Evolutionary conservation across 1,140 invertebrate genomes (phyloP).

Genomic region (Pomacea maculata): DNA sequence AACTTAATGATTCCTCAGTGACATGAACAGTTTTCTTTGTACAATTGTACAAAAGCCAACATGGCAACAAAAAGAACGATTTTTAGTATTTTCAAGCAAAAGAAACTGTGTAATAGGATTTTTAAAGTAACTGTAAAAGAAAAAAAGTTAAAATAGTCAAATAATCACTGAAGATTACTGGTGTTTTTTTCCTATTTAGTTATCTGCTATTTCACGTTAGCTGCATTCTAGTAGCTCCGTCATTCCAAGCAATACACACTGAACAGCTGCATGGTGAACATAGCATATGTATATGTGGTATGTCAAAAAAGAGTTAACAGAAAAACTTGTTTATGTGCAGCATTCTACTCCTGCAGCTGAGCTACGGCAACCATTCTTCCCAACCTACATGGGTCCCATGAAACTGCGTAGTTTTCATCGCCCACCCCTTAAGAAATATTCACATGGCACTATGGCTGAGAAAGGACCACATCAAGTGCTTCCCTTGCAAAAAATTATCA

Average conservation of each 20-base stretch:
- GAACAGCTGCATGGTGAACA: too few relatives aligned
- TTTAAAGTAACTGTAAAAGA: neutral
- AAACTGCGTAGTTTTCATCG: slow-evolving; percentile 94
- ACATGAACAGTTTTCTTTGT: neutral
- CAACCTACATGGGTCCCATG: slow-evolving; percentile 86
- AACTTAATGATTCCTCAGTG: neutral
- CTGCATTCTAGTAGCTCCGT: too few relatives aligned
- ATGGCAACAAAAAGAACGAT: too few relatives aligned
- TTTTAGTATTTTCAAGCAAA: neutral
- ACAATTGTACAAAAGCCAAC: too few relatives aligned
- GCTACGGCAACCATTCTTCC: slow-evolving; percentile 91
- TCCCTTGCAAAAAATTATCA: slow-evolving; percentile 90
- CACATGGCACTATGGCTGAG: slow-evolving; percentile 80
- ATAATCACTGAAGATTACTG: too few relatives aligned
- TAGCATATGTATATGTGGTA: too few relatives aligned
- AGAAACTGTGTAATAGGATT: neutral
- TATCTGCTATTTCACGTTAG: too few relatives aligned
- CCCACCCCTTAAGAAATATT: slow-evolving; percentile 86
- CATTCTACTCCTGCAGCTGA: slow-evolving; percentile 98
- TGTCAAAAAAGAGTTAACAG: too few relatives aligned
- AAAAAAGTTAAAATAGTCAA: neutral
- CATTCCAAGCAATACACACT: too few relatives aligned
- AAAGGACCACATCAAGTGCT: slow-evolving; percentile 71
- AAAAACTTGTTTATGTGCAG: slow-evolving; percentile 68
- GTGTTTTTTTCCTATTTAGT: too few relatives aligned